Evolutionary conservation across 2,113 vertebrate species (phyloP).

Genomic region (Synodontis membranacea): DNA sequence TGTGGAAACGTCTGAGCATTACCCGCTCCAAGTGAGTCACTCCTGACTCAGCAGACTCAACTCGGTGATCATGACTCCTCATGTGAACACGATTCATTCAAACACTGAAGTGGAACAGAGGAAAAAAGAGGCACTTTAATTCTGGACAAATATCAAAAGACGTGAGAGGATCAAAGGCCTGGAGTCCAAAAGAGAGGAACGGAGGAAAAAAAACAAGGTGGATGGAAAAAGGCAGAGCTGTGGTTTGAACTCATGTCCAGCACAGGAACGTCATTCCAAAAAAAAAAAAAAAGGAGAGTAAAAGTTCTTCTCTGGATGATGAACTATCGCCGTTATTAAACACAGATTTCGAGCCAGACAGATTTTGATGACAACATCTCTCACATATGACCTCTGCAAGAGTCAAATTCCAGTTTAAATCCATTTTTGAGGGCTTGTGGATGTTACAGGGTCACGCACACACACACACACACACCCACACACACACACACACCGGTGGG

Average conservation of each 20-base stretch:
- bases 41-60: conserved; percentile 39
- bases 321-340: conserved; percentile 41
- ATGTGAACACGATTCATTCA: conserved; percentile 14
- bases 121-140: conserved; percentile 1
- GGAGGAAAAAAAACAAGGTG: not conserved
- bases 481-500: conserved; percentile 29
- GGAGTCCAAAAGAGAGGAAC: not conserved
- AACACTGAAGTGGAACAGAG: not conserved
- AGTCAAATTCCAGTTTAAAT: conserved; percentile 43
- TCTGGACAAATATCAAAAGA: conserved; percentile 27
- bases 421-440: conserved; percentile 14
- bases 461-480: conserved; percentile 22
- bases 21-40: conserved; percentile 24
- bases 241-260: conserved; percentile 34
- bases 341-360: conserved; percentile 13
- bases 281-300: not conserved
- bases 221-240: conserved; percentile 15
- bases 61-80: conserved; percentile 28
- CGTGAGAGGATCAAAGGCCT: conserved; percentile 26
- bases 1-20: conserved; percentile 14
- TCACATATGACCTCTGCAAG: conserved; percentile 21
- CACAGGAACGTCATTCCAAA: not conserved
- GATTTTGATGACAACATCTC: conserved; percentile 32
- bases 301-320: conserved; percentile 29
- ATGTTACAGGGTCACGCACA: conserved; percentile 28